These are phyloP conservation scores for Tachystola acroxantha DNA, from an alignment of 2,888 invertebrate genomes.

Conservation along the genomic window DNA sequence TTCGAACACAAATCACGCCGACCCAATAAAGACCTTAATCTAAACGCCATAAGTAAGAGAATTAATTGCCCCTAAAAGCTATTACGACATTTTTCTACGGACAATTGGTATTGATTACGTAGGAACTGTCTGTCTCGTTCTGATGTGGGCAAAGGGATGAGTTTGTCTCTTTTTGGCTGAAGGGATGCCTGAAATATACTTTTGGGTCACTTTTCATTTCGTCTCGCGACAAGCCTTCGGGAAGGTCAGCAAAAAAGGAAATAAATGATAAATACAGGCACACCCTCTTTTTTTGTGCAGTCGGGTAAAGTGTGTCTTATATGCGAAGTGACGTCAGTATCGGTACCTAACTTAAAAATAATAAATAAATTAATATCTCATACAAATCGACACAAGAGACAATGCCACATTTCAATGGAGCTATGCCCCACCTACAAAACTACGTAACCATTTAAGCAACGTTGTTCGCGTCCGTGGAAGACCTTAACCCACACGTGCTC, in stretches of 20 bases:
- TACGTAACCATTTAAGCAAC: no score
- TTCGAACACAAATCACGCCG: neutral
- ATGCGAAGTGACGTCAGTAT: no score
- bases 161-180: slow-evolving; percentile 14
- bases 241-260: slow-evolving; percentile 16
- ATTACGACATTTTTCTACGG: slow-evolving; percentile 6
- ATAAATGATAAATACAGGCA: no score
- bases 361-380: no score
- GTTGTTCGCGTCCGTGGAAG: no score
- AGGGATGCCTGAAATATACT: slow-evolving; percentile 21
- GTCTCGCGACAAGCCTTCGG: slow-evolving; percentile 15
- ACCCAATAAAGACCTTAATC: slow-evolving; percentile 2
- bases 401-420: no score
- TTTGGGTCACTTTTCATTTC: slow-evolving; percentile 27
- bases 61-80: slow-evolving; percentile 4
- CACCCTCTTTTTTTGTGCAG: no score
- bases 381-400: no score
- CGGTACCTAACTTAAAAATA: no score
- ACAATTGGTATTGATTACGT: slow-evolving; percentile 8
- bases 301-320: no score
- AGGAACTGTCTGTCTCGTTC: slow-evolving; percentile 12
- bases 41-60: slow-evolving; percentile 1
- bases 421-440: no score
- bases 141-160: slow-evolving; percentile 2
- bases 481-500: no score